Evolutionary conservation across 2,797 vertebrate genomes (phyloP), one percentile per base, ranked within the genome.

Genomic region (Oophaga sylvatica): DNA sequence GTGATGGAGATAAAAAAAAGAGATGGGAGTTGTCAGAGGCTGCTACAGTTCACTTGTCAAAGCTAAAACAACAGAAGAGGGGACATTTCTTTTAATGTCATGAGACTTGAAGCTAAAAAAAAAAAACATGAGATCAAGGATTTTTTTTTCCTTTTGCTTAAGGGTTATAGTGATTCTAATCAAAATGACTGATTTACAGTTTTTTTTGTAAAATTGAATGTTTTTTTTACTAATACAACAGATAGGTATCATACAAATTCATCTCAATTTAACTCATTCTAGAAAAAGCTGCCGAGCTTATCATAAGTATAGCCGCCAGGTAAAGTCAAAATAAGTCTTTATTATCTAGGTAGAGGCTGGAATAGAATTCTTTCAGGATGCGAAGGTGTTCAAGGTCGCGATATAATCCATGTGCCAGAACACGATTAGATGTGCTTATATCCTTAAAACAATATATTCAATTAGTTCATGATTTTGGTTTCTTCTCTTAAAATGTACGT

Each of bases 1-100:
- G 90, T 89, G 83, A 56, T 93, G 91, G 81, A 79, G 91, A 90
- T 86, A 88, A 91, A 91, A 91, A 88, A 92, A 88, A 88, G 53
- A 90, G 84, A 31, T 0, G 4, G 53, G 3, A 87, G 85, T 59
- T 91, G 89, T 84, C 90, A 45, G 0, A 17, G 90, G 87, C 87
- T 90, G 45, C 90, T 81, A 13, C 60, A 19, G 41, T 71, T 62
- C 59, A 81, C 60, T 80, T 63, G 31, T 76, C 35, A 75, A 75
- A 84, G 70, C 67, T 59, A n/a, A 71, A 71, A 71, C 56, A 73
- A 84, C 56, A 4, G 29, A 71, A 56, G 57, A 73, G 31, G 56
- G 1, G 26, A 83, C 29, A 62, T 60, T 15, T 87, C 10, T 59
- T 29, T 26, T 68, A 48, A 81, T 81, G 60, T 65, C 45, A 81